Evolutionary conservation across 2,797 vertebrate genomes (phyloP), one percentile per base, ranked within the genome.

Genomic region (Neostethus bicornis): DNA sequence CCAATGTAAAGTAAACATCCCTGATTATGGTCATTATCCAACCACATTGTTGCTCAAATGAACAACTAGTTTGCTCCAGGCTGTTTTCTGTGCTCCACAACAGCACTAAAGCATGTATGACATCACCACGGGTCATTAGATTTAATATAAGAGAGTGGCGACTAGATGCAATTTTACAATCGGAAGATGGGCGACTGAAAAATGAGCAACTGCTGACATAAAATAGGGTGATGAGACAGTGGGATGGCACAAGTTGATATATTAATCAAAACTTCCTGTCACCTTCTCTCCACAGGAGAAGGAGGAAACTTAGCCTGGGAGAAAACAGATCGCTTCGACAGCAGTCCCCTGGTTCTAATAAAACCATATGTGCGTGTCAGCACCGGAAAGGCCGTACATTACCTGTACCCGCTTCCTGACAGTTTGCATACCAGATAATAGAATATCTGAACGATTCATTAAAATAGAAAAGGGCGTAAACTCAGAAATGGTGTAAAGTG

Each of bases 261-360:
- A 34, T 69, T 52, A 67, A 69, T 68, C 25, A 13, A 7, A 74
- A 58, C 57, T 60, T 75, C 35, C 61, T 60, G 61, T 58, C 58
- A 66, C 4, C 24, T 19, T 26, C 4, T 53, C 28, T 46, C 23
- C 71, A 60, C 32, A 53, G 35, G 55, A 63, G 12, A 19, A 31
- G 17, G 29, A 29, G 44, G 23, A 56, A 58, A 60, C 35, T 57
- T 69, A 39, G 14, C 16, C 10, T 24, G 46, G 1, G 0, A 58
- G 48, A 51, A 72, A 61, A 73, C 49, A 68, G 56, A 70, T 75
- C 68, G 61, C 37, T 0, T 37, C 69, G 62, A 79, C 77, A 70
- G 70, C 43, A 42, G 47, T 67, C 61, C 73, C 71, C 51, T 51
- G 6, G 66, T 67, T 80, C 48, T 47, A 71, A 70, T 78, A 67